These are phyloP conservation scores for Syngnathus rostellatus DNA, from an alignment of 2,797 vertebrate genomes.

Conservation along the genomic window DNA sequence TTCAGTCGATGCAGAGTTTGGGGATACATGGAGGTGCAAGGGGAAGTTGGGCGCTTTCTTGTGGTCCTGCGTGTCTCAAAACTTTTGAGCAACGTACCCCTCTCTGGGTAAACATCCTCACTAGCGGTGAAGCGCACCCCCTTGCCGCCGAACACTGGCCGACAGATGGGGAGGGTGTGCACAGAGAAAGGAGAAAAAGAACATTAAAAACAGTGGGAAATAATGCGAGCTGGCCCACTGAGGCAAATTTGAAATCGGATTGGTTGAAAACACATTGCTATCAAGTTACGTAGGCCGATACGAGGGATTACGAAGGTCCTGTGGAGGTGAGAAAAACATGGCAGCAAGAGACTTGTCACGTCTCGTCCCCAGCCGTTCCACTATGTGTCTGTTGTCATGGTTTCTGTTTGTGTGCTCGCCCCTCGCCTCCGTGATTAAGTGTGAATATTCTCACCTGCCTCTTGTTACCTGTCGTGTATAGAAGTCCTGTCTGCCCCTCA, in stretches of 20 bases:
- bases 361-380: too few relatives aligned
- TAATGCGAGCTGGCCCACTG: background rate
- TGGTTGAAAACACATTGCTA: background rate
- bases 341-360: too few relatives aligned
- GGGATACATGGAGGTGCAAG: constrained; percentile 50
- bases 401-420: too few relatives aligned
- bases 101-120: constrained; percentile 99
- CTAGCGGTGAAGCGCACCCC: constrained; percentile 98
- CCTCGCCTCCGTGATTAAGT: too few relatives aligned
- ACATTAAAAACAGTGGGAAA: constrained; percentile 35
- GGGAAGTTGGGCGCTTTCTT: constrained; percentile 49
- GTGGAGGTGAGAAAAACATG: too few relatives aligned
- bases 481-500: too few relatives aligned
- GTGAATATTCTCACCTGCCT: too few relatives aligned
- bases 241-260: background rate
- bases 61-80: constrained; percentile 49
- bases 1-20: constrained; percentile 43
- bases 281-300: background rate
- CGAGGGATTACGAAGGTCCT: background rate
- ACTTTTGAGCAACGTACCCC: constrained; percentile 83
- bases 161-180: constrained; percentile 53
- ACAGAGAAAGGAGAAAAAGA: constrained; percentile 54
- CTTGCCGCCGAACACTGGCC: constrained; percentile 96
- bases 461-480: too few relatives aligned
- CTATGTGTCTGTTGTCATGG: too few relatives aligned